Percentiles rank a stretch among this genome's conserved stretches.
These are phyloP conservation scores for Aptenodytes forsteri DNA, from an alignment of 2,113 vertebrate species.

Conservation along the genomic window DNA sequence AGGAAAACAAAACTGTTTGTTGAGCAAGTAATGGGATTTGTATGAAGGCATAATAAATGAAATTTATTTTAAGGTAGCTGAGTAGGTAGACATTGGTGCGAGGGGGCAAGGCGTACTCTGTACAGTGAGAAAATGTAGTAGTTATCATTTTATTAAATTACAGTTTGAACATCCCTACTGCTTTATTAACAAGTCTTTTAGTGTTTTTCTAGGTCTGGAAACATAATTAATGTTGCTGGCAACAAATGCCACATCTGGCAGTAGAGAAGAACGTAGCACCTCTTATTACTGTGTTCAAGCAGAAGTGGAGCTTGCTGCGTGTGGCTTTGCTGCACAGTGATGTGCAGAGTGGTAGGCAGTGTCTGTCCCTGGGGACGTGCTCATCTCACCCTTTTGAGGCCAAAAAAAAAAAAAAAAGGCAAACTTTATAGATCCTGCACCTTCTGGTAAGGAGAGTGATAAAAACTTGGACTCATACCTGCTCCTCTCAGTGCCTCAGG, in stretches of 20 bases:
- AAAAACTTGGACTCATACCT: neutral
- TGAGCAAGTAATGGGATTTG: constrained; percentile 30
- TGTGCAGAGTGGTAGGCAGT: neutral
- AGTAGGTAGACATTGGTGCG: neutral
- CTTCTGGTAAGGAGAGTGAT: neutral
- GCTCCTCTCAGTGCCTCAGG: neutral
- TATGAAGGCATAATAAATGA: constrained; percentile 17
- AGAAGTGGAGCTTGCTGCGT: neutral
- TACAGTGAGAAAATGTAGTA: neutral
- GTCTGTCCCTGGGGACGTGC: neutral
- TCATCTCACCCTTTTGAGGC: neutral
- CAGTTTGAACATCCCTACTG: neutral
- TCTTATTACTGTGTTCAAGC: neutral
- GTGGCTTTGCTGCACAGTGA: neutral
- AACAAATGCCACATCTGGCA: neutral
- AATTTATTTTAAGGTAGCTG: constrained; percentile 26
- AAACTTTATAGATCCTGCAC: neutral
- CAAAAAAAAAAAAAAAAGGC: neutral
- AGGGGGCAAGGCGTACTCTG: accelerated
- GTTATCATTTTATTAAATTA: constrained; percentile 12
- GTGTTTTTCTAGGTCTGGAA: neutral
- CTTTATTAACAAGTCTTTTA: neutral
- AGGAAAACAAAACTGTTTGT: constrained; percentile 37
- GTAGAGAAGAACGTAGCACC: neutral
- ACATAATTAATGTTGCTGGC: neutral